phyloP scores from a whole-genome alignment of 2,113 vertebrate species.

The Chaetodon auriga region DNA sequence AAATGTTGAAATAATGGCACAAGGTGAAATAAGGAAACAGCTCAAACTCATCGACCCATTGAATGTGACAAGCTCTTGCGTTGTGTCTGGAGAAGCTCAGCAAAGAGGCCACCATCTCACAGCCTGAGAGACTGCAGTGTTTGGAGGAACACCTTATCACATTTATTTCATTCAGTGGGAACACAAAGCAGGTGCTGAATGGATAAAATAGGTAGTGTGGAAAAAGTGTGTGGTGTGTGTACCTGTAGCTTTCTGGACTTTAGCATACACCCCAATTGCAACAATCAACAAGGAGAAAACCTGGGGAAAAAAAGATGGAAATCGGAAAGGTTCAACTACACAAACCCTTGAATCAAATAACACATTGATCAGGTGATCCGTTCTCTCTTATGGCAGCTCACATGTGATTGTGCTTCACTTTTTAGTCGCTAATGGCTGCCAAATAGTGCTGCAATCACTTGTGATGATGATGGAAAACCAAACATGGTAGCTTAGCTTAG shows the following conservation, averaged over 20 bases:
- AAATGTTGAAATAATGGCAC: conserved; percentile 2
- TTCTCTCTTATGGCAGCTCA: not conserved
- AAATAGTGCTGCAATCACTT: not conserved
- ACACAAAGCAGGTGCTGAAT: not conserved
- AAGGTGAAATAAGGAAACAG: conserved; percentile 13
- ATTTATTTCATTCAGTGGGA: not conserved
- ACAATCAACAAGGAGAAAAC: conserved; percentile 85
- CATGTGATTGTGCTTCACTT: not conserved
- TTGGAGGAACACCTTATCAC: not conserved
- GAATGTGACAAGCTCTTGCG: not conserved
- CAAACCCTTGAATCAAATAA: not conserved
- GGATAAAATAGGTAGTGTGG: not conserved
- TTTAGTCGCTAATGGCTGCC: not conserved
- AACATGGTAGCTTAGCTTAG: not conserved
- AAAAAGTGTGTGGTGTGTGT: not conserved
- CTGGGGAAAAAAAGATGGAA: conserved; percentile 53
- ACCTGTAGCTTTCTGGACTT: conserved; percentile 86
- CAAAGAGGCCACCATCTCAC: not conserved
- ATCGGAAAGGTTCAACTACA: not conserved
- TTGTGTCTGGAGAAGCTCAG: not conserved
- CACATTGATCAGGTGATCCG: not conserved
- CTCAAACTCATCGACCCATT: not conserved
- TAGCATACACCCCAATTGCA: conserved; percentile 84
- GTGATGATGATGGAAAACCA: not conserved
- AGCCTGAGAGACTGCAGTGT: not conserved